These are phyloP conservation scores for Chaetodon auriga DNA, from an alignment of 2,113 vertebrate genomes.

Conservation along the genomic window DNA sequence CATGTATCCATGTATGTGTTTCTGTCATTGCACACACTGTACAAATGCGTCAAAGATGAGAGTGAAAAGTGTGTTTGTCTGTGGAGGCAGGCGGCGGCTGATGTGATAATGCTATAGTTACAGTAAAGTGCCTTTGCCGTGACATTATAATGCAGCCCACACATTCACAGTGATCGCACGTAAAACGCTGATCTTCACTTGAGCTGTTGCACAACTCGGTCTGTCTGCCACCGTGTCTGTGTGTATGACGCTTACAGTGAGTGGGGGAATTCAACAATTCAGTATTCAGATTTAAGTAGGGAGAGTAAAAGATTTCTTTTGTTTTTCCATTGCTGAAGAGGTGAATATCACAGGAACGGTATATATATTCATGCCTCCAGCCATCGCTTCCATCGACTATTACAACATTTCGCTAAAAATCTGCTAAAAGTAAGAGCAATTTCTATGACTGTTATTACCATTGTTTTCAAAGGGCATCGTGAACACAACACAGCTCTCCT, in stretches of 20 bases:
- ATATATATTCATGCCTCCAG: too few species aligned
- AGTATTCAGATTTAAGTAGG: neutral
- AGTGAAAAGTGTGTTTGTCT: neutral
- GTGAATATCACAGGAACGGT: neutral
- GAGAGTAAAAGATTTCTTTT: neutral
- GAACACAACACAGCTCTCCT: neutral
- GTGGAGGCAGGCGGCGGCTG: conserved; percentile 27
- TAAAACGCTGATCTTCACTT: conserved; percentile 52
- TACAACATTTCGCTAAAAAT: too few species aligned
- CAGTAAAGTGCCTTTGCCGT: conserved; percentile 34
- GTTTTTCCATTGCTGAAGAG: neutral
- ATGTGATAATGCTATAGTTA: conserved; percentile 20
- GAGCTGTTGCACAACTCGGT: conserved; percentile 28
- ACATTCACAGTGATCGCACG: conserved; percentile 44
- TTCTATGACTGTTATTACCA: neutral
- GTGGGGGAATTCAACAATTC: neutral
- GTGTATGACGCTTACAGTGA: neutral
- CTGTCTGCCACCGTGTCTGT: conserved; percentile 6
- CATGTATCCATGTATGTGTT: neutral
- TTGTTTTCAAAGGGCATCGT: neutral
- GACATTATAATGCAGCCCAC: conserved; percentile 55
- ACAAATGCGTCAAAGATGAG: neutral
- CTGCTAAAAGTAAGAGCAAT: too few species aligned
- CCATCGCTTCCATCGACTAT: neutral
- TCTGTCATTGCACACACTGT: neutral